These are phyloP conservation scores for Drosophila lacertosa DNA, from an alignment of 1,140 invertebrate species.

Conservation along the genomic window DNA sequence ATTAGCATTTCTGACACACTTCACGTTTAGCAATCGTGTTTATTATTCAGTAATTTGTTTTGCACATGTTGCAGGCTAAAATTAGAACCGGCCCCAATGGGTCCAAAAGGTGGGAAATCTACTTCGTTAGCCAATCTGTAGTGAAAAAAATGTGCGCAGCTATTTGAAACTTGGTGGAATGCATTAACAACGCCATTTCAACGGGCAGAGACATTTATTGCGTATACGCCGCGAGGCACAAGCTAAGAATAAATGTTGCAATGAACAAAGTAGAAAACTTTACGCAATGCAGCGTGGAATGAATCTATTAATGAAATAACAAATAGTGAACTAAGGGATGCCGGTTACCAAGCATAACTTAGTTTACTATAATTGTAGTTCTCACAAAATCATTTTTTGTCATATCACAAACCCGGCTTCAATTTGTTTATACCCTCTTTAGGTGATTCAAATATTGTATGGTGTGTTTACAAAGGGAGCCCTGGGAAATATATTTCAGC, in stretches of 20 bases:
- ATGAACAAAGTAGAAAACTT: neutral
- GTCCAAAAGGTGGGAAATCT: conserved; percentile 17
- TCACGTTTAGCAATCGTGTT: conserved; percentile 46
- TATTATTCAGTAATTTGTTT: conserved; percentile 41
- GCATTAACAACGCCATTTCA: conserved; percentile 27
- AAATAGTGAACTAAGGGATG: too few species aligned
- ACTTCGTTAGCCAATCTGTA: conserved; percentile 30
- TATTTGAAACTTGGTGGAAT: conserved; percentile 51
- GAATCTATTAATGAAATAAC: too few species aligned
- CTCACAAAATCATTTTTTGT: too few species aligned
- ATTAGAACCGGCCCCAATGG: conserved; percentile 53
- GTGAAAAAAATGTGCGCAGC: conserved; percentile 63
- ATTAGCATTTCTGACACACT: conserved; percentile 64
- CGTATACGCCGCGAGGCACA: conserved; percentile 28
- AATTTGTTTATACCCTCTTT: too few species aligned
- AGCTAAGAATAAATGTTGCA: conserved; percentile 3
- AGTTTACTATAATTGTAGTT: too few species aligned
- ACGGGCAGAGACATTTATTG: conserved; percentile 5
- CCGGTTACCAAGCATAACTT: too few species aligned
- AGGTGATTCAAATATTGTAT: too few species aligned
- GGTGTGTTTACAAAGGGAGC: neutral
- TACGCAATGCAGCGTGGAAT: neutral
- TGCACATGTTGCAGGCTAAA: conserved; percentile 63
- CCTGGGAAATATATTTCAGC: neutral
- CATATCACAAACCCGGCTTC: too few species aligned